Conservation (phyloP, 2,797 vertebrate genomes). For the Onychomys leucogaster region DNA sequence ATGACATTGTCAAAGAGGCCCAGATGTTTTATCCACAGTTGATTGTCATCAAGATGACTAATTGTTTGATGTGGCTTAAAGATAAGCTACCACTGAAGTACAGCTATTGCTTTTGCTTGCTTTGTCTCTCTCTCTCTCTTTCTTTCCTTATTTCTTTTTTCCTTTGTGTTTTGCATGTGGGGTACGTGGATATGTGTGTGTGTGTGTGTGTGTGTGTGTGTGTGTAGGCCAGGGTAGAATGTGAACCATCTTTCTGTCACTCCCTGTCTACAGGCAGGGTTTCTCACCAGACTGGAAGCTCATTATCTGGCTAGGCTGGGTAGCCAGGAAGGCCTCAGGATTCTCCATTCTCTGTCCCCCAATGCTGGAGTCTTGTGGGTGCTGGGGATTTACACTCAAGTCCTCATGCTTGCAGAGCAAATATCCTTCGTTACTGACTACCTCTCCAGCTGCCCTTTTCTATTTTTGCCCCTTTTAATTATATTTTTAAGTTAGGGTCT, state of each 20-base stretch:
- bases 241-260: background rate
- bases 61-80: background rate
- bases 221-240: background rate
- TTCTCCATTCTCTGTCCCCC: background rate
- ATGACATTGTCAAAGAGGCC: background rate
- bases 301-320: no score
- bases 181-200: background rate
- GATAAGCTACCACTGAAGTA: conserved; percentile 18
- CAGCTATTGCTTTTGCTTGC: background rate
- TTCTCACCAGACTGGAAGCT: background rate
- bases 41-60: conserved; percentile 36
- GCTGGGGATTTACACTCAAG: background rate
- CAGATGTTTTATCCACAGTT: background rate
- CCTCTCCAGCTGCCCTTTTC: background rate
- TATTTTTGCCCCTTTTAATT: background rate
- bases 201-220: background rate
- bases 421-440: background rate
- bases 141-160: background rate
- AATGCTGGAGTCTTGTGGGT: background rate
- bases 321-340: background rate
- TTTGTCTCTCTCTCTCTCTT: background rate
- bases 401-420: background rate
- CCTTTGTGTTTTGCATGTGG: background rate
- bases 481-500: background rate
- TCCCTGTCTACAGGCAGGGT: background rate